Conservation (phyloP, 2,888 invertebrate genomes). For the Sphecodes monilicornis region DNA sequence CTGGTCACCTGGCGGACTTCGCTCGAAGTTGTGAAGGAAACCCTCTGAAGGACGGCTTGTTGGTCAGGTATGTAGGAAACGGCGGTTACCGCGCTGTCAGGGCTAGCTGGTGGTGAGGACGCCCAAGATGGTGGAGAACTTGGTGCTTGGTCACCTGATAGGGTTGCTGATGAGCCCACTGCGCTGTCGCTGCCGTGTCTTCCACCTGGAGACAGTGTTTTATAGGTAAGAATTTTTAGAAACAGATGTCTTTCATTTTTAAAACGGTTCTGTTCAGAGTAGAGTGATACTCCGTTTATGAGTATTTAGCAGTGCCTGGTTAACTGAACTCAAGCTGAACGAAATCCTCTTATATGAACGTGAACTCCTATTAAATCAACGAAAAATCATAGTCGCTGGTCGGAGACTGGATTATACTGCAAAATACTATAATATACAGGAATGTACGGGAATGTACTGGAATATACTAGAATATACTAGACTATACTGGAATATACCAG, state of each 20-base stretch:
- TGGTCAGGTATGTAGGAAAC: slow-evolving; percentile 86
- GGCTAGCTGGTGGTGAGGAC: slow-evolving; percentile 87
- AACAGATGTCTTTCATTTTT: not conserved
- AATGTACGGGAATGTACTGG: too few species aligned
- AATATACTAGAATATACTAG: too few species aligned
- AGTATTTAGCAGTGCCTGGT: too few species aligned
- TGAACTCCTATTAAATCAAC: too few species aligned
- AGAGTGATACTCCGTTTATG: too few species aligned
- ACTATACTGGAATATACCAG: too few species aligned
- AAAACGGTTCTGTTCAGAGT: not conserved
- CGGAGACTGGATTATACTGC: too few species aligned
- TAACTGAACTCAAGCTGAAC: too few species aligned
- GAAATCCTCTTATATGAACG: too few species aligned
- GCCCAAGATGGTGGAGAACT: slow-evolving; percentile 87
- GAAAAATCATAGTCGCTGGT: too few species aligned
- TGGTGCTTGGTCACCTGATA: slow-evolving; percentile 85
- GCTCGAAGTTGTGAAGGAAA: slow-evolving; percentile 88
- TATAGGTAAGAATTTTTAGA: not conserved
- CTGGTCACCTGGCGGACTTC: slow-evolving; percentile 85
- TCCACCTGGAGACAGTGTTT: slow-evolving; percentile 79
- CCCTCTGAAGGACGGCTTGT: slow-evolving; percentile 85
- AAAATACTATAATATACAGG: too few species aligned
- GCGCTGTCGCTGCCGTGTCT: slow-evolving; percentile 87
- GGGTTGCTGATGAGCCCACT: slow-evolving; percentile 87
- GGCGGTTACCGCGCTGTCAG: slow-evolving; percentile 86